These are phyloP conservation scores for Heliconius himera DNA, from an alignment of 1,140 invertebrate species.

Conservation along the genomic window DNA sequence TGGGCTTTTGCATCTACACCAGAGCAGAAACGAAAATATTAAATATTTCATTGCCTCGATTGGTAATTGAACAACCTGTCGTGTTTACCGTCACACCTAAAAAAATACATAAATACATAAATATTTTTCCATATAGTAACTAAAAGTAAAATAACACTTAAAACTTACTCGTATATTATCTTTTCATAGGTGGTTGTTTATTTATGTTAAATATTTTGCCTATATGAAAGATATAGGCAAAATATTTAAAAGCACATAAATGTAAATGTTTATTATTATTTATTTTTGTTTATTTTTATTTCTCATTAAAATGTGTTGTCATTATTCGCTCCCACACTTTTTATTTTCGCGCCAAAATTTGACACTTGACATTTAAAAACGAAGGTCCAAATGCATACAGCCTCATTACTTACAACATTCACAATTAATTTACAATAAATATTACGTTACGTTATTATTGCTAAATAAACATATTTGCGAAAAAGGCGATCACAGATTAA, in stretches of 20 bases:
- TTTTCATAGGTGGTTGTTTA: background rate
- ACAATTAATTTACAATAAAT: constrained; percentile 6
- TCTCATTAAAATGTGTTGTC: background rate
- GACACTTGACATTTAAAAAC: constrained; percentile 9
- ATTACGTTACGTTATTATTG: background rate
- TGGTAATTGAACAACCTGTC: too few species aligned
- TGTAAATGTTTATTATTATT: background rate
- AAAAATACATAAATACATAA: too few species aligned
- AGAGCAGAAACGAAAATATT: too few species aligned
- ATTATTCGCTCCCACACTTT: background rate
- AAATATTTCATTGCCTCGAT: too few species aligned
- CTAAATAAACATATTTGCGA: background rate
- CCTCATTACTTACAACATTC: constrained; percentile 2
- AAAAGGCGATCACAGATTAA: background rate
- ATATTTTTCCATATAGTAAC: too few species aligned
- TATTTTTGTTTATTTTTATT: background rate
- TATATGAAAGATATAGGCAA: too few species aligned
- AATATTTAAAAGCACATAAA: too few species aligned
- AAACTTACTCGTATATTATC: too few species aligned
- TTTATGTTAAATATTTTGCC: too few species aligned
- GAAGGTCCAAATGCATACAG: background rate
- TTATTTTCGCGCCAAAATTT: background rate
- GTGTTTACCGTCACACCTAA: too few species aligned
- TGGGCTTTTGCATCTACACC: too few species aligned
- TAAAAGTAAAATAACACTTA: too few species aligned